A percentile compares a stretch with the other conserved stretches of the same genome.
These are phyloP conservation scores for Phocoena phocoena DNA, from an alignment of 2,113 vertebrate genomes.

Conservation along the genomic window DNA sequence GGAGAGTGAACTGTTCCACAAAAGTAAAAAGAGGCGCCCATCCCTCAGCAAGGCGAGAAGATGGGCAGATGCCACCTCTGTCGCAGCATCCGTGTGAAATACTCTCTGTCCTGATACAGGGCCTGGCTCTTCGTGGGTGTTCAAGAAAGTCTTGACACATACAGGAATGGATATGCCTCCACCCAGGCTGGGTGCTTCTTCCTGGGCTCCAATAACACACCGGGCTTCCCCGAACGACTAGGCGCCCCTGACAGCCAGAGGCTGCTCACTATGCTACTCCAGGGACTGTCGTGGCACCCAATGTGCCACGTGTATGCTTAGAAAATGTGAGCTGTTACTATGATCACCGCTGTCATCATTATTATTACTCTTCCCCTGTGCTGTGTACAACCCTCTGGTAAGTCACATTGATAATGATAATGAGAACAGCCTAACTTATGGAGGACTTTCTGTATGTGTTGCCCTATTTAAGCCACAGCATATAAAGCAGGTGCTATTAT, in stretches of 20 bases:
- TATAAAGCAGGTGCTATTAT: background rate
- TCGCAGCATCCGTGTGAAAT: background rate
- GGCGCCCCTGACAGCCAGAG: rapidly evolving
- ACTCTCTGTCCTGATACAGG: background rate
- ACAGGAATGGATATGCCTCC: background rate
- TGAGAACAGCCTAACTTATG: background rate
- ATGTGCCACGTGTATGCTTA: rapidly evolving
- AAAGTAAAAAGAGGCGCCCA: background rate
- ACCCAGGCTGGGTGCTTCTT: background rate
- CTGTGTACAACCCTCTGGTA: background rate
- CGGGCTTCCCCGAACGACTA: background rate
- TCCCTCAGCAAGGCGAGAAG: background rate
- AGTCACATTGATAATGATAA: background rate
- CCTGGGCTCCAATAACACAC: background rate
- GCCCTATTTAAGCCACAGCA: background rate
- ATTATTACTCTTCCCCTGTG: background rate
- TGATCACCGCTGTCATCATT: background rate
- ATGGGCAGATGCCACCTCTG: background rate
- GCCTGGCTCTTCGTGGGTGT: background rate
- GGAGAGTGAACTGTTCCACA: background rate
- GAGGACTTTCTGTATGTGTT: background rate
- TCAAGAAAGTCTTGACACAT: background rate
- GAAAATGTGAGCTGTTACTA: background rate
- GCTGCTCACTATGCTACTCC: rapidly evolving
- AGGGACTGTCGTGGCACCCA: background rate